Conservation (phyloP, 1,140 invertebrate genomes). For the Samia ricini region DNA sequence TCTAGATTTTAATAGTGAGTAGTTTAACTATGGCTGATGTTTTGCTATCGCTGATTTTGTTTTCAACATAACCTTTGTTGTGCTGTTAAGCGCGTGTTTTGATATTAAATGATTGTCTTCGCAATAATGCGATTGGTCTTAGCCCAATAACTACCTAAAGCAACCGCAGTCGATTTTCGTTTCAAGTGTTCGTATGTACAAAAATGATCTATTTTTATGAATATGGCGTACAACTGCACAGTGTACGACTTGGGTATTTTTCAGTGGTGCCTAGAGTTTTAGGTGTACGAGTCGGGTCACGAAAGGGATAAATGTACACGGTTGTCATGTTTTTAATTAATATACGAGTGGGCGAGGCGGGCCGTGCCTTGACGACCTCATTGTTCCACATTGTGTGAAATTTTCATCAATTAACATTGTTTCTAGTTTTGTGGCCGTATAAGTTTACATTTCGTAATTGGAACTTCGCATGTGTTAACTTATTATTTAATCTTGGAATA, state of each 20-base stretch:
- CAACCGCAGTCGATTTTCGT: too few species aligned
- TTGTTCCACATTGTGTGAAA: conserved; percentile 33
- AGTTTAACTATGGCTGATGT: too few species aligned
- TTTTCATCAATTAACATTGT: conserved; percentile 42
- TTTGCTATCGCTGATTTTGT: too few species aligned
- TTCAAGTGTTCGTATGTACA: too few species aligned
- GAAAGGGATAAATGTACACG: conserved; percentile 48
- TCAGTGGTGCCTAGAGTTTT: not conserved
- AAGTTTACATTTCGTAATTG: not conserved
- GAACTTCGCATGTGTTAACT: not conserved
- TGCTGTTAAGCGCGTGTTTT: too few species aligned
- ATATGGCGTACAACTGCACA: too few species aligned
- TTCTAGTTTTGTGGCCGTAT: conserved; percentile 14
- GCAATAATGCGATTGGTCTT: too few species aligned
- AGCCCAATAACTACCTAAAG: too few species aligned
- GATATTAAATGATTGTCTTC: too few species aligned
- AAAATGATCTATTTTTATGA: too few species aligned
- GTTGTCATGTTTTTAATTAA: conserved; percentile 66
- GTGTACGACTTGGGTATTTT: not conserved
- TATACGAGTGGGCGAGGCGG: conserved; percentile 42
- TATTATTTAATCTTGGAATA: not conserved
- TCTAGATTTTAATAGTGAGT: too few species aligned
- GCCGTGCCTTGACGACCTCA: conserved; percentile 27
- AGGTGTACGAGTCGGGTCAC: conserved; percentile 28
- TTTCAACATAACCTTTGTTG: too few species aligned